Percentiles rank a stretch among this genome's conserved stretches.
These are phyloP conservation scores for Capitulum mitella DNA, from an alignment of 2,888 invertebrate species.

Conservation along the genomic window DNA sequence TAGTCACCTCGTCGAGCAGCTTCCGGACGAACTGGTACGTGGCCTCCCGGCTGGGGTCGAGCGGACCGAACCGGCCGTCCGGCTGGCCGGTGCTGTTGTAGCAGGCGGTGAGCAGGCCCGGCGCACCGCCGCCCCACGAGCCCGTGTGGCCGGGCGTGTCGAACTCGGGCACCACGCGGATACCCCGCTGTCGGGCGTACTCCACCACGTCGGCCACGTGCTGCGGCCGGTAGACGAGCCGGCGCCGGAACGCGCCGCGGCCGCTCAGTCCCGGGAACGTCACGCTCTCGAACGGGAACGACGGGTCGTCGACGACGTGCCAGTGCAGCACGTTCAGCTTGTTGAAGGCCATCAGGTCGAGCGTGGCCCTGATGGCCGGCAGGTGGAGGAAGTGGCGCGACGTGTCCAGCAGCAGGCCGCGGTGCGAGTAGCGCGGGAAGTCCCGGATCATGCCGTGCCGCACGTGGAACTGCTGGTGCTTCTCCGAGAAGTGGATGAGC, in stretches of 20 bases:
- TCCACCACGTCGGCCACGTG: slow-evolving; percentile 62
- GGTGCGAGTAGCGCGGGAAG: slow-evolving; percentile 66
- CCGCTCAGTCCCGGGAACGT: slow-evolving; percentile 69
- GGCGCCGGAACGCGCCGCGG: slow-evolving; percentile 31
- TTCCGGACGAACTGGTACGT: slow-evolving; percentile 61
- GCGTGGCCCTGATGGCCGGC: slow-evolving; percentile 54
- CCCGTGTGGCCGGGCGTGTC: slow-evolving; percentile 80
- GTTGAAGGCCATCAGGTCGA: slow-evolving; percentile 83
- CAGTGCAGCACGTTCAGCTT: slow-evolving; percentile 91
- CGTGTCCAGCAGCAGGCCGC: slow-evolving; percentile 80
- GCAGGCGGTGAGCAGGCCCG: slow-evolving; percentile 66
- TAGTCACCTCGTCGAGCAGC: slow-evolving; percentile 60
- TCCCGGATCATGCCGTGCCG: slow-evolving; percentile 54
- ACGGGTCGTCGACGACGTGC: slow-evolving; percentile 90
- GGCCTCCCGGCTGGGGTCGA: slow-evolving; percentile 61
- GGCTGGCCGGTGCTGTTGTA: slow-evolving; percentile 44
- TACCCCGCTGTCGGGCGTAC: slow-evolving; percentile 68
- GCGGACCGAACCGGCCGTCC: slow-evolving; percentile 63
- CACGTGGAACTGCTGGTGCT: slow-evolving; percentile 18
- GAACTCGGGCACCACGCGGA: slow-evolving; percentile 82
- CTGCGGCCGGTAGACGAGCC: slow-evolving; percentile 56
- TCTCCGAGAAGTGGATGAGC: slow-evolving; percentile 55
- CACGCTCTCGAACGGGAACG: slow-evolving; percentile 78
- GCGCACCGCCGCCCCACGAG: slow-evolving; percentile 74
- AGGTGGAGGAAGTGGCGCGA: slow-evolving; percentile 73